phyloP scores from a whole-genome alignment of 2,113 vertebrate species.

The Vombatus ursinus region DNA sequence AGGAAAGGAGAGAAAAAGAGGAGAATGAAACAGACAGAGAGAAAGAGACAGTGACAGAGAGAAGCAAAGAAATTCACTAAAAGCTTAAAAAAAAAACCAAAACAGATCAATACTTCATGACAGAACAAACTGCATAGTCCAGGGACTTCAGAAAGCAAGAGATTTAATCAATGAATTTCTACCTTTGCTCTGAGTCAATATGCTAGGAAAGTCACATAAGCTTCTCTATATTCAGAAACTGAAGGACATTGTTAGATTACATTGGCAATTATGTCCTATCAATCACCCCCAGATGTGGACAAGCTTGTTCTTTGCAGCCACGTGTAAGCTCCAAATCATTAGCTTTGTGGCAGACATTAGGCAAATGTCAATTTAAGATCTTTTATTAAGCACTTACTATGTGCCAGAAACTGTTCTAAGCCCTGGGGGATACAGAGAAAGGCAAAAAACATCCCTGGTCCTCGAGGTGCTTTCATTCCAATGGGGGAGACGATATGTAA shows the following conservation, averaged over 20 bases:
- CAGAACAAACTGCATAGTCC: neutral
- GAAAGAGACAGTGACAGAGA: neutral
- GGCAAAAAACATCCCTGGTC: neutral
- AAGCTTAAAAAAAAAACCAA: neutral
- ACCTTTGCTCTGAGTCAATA: neutral
- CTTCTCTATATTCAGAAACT: constrained; percentile 2
- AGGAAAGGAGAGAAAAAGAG: neutral
- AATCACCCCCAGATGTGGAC: neutral
- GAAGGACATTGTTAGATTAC: neutral
- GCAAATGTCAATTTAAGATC: neutral
- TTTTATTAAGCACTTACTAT: neutral
- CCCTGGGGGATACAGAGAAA: neutral
- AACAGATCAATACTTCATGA: neutral
- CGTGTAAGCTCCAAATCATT: neutral
- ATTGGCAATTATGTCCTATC: neutral
- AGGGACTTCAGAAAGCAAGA: neutral
- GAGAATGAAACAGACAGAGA: neutral
- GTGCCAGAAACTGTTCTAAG: neutral
- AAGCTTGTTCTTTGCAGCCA: neutral
- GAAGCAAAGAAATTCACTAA: neutral
- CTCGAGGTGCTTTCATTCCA: neutral
- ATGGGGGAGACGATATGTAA: neutral
- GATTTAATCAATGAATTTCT: neutral
- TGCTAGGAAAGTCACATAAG: neutral
- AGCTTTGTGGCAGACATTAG: neutral